Percentiles rank a stretch among this genome's conserved stretches.
These are phyloP conservation scores for Protodeltote pygarga DNA, from an alignment of 2,888 invertebrate genomes.

Conservation along the genomic window DNA sequence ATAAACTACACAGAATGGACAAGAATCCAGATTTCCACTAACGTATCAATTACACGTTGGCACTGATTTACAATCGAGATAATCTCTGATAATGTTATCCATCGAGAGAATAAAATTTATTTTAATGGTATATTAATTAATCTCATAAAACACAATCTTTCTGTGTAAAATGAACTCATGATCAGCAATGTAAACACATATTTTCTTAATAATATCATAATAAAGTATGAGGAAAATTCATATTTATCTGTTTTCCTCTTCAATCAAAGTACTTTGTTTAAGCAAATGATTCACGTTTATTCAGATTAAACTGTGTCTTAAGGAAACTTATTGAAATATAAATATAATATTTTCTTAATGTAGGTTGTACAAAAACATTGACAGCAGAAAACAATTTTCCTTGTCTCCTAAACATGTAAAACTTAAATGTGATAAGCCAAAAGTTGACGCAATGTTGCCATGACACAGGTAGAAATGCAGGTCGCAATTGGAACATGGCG, in stretches of 20 bases:
- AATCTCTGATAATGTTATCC: not conserved
- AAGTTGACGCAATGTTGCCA: slow-evolving; percentile 60
- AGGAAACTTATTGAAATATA: no score
- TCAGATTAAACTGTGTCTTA: no score
- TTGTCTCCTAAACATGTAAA: slow-evolving; percentile 8
- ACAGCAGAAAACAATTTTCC: not conserved
- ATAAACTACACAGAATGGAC: no score
- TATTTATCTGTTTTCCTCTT: slow-evolving; percentile 7
- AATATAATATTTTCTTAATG: no score
- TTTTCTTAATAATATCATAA: slow-evolving; percentile 24
- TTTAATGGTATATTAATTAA: slow-evolving; percentile 6
- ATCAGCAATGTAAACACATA: slow-evolving; percentile 10
- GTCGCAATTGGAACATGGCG: slow-evolving; percentile 70
- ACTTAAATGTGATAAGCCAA: slow-evolving; percentile 35
- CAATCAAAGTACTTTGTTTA: slow-evolving; percentile 7
- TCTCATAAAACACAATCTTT: slow-evolving; percentile 16
- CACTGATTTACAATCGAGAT: no score
- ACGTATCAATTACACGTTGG: no score
- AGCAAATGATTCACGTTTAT: no score
- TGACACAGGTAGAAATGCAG: slow-evolving; percentile 69
- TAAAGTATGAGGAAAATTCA: slow-evolving; percentile 28
- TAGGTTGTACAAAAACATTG: no score
- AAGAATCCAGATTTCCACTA: no score
- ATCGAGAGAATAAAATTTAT: slow-evolving; percentile 11
- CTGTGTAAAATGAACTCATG: slow-evolving; percentile 31